Conservation (phyloP, 2,888 invertebrate species). For the Kryphioiulus occultus region DNA sequence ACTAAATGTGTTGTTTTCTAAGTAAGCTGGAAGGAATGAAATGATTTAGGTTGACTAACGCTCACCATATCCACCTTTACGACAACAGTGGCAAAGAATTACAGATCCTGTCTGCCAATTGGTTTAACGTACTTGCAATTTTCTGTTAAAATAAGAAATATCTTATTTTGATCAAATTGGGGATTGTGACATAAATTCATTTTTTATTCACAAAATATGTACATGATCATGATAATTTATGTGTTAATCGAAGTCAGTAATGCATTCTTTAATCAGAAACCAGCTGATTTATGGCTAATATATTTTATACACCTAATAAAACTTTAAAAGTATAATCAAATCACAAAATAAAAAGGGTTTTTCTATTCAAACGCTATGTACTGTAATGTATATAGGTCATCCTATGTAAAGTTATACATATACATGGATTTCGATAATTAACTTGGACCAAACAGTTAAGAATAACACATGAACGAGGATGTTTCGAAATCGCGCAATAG, state of each 20-base stretch:
- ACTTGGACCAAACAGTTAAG: not conserved
- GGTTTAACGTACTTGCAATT: not conserved
- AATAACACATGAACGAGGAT: not conserved
- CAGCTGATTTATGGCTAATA: not conserved
- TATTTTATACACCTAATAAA: not conserved
- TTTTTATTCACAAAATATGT: constrained; percentile 19
- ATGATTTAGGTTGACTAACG: not conserved
- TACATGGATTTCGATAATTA: not conserved
- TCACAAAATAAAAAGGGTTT: not conserved
- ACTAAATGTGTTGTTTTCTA: not conserved
- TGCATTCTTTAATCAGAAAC: not conserved
- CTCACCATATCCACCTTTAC: not conserved
- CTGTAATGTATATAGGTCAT: not conserved
- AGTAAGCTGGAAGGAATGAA: not conserved
- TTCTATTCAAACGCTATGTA: not conserved
- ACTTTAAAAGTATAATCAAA: not conserved
- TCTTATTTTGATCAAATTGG: not conserved
- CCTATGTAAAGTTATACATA: not conserved
- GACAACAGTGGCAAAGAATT: not conserved
- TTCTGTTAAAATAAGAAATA: not conserved
- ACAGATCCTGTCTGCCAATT: not conserved
- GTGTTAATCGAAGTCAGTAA: not conserved
- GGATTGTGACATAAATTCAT: not conserved
- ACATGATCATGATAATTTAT: not conserved
- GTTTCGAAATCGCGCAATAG: not conserved